These are phyloP conservation scores for Cossypha dichroa DNA, from an alignment of 2,797 vertebrate genomes.

Conservation along the genomic window DNA sequence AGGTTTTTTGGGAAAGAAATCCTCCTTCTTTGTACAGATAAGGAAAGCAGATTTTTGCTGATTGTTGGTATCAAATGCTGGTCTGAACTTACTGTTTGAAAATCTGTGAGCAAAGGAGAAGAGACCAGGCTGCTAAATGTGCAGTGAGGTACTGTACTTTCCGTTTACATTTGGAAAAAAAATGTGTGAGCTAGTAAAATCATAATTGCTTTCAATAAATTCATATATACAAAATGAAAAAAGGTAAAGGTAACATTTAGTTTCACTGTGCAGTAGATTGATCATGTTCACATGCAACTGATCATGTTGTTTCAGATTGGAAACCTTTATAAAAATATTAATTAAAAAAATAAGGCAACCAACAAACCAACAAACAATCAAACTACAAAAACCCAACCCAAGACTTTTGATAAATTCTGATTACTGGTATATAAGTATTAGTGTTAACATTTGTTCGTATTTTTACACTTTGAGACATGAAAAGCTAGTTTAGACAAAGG, in stretches of 20 bases:
- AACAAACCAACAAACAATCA: neutral
- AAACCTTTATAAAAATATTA: neutral
- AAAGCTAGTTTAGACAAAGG: neutral
- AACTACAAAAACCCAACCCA: fast-evolving
- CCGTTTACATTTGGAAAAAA: neutral
- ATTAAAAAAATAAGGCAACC: neutral
- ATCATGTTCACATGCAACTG: neutral
- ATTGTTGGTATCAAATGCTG: neutral
- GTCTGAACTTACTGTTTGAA: neutral
- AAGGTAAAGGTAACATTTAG: neutral
- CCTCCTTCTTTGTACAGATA: neutral
- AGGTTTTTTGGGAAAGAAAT: neutral
- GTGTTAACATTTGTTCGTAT: neutral
- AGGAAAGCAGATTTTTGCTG: neutral
- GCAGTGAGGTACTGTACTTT: neutral
- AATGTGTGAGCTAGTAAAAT: neutral
- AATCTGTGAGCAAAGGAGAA: neutral
- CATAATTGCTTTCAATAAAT: neutral
- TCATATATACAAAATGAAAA: neutral
- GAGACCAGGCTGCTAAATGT: neutral
- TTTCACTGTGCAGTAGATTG: neutral
- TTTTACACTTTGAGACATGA: neutral
- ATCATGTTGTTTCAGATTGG: neutral
- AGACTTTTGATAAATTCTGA: neutral
- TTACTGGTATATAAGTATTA: neutral